A percentile compares a stretch with the other conserved stretches of the same genome.
Evolutionary conservation across 2,888 invertebrate species (phyloP).

Genomic region (Coelopa pilipes): DNA sequence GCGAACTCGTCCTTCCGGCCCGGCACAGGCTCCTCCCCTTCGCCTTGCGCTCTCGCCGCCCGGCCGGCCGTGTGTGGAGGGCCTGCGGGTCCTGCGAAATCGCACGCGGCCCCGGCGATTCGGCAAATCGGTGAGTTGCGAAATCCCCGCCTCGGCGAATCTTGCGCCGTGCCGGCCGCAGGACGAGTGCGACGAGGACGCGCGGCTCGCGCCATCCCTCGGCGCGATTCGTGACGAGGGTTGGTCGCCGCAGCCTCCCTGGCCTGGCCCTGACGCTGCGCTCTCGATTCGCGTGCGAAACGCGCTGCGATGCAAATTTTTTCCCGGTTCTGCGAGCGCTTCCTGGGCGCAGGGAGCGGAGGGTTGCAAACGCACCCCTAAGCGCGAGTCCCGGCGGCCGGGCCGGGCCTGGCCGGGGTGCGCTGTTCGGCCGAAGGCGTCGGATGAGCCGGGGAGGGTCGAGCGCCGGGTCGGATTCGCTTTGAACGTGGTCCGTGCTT

Average conservation of each 20-base stretch:
- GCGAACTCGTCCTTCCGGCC: neutral
- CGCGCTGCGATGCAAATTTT: constrained; percentile 31
- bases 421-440: constrained; percentile 21
- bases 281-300: constrained; percentile 32
- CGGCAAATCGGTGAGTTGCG: constrained; percentile 6
- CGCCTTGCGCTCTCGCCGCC: neutral
- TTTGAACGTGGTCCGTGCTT: constrained; percentile 26
- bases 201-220: neutral
- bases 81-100: constrained; percentile 5
- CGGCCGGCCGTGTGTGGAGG: neutral
- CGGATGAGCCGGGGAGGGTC: neutral
- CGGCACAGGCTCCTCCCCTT: constrained; percentile 25
- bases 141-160: constrained; percentile 9
- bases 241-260: constrained; percentile 24
- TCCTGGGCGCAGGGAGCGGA: neutral
- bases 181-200: too few species aligned
- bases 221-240: neutral
- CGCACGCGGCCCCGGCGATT: neutral
- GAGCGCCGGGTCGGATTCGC: neutral
- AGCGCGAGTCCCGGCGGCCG: neutral
- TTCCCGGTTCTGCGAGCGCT: neutral
- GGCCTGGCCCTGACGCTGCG: too few species aligned
- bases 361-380: constrained; percentile 34
- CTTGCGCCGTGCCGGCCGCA: neutral
- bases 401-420: too few species aligned